Conservation (phyloP, 1,140 invertebrate species). For the Drosophila biarmipes region DNA sequence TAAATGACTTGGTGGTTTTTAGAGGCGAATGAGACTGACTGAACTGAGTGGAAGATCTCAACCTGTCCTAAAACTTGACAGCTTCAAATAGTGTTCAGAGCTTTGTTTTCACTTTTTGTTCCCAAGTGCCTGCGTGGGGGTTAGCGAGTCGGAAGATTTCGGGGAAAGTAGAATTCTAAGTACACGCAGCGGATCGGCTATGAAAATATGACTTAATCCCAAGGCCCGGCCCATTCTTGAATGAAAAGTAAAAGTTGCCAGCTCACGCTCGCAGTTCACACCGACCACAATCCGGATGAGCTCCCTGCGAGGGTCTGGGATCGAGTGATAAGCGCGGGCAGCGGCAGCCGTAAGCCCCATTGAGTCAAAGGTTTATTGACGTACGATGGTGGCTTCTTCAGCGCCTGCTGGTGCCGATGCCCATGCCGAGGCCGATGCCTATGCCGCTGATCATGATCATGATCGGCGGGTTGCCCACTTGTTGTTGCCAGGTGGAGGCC, state of each 20-base stretch:
- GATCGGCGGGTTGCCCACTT: constrained; percentile 55
- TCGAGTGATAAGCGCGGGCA: constrained; percentile 61
- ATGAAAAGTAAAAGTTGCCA: constrained; percentile 78
- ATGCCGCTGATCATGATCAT: constrained; percentile 34
- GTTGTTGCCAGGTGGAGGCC: constrained; percentile 66
- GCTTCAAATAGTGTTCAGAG: constrained; percentile 10
- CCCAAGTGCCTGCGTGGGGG: constrained; percentile 61
- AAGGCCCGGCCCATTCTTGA: constrained; percentile 63
- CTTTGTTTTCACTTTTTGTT: constrained; percentile 63
- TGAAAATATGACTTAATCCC: constrained; percentile 63
- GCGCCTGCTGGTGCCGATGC: constrained; percentile 15
- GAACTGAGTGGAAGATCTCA: constrained; percentile 12
- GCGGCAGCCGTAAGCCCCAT: constrained; percentile 47
- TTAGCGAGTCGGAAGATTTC: constrained; percentile 3
- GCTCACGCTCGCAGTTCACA: constrained; percentile 51
- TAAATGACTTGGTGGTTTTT: constrained; percentile 5
- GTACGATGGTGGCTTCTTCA: constrained; percentile 46
- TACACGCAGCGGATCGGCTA: constrained; percentile 4
- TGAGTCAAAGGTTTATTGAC: constrained; percentile 80
- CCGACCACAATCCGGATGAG: constrained; percentile 5
- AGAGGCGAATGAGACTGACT: neutral
- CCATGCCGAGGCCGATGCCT: no score
- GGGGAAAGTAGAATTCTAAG: constrained; percentile 75
- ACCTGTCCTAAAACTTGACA: constrained; percentile 14
- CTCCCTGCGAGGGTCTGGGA: constrained; percentile 23